Evolutionary conservation across 2,888 invertebrate species (phyloP), one percentile per base, ranked within the genome.

Genomic region (Pollenia labialis): DNA sequence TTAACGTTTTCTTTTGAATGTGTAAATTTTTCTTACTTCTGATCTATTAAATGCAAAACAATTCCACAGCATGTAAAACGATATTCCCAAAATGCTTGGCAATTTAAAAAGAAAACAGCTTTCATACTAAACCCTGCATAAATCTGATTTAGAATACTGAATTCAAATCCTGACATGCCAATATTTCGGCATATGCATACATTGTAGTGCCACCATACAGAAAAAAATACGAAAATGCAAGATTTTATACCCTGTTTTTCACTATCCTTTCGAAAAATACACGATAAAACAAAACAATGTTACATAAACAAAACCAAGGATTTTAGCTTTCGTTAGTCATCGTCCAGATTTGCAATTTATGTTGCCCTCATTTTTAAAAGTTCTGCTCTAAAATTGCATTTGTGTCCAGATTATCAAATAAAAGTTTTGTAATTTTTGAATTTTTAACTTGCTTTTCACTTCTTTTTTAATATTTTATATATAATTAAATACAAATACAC

Each of bases 131-230:
- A 48, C 0, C 12, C 16, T n/a, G 10, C 11, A 32, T 12, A n/a
- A 18, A 48, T 46, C 58, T 60, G 48, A 74, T 50, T 50, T 60
- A 60, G 40, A 60, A 60, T 40, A 16, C 48, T 16, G 16, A 10
- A 18, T 8, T 9, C 60, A 32, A 11, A 62, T 50, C 40, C 18
- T 16, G 62, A 60, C 50, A 42, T 42, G 75, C 62, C 14, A 18
- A 48, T 40, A 60, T 23, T 58, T 54, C 56, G 14, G 23, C 42
- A 58, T 56, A 48, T 48, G 72, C 46, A 72, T 62, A 62, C 18
- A 62, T 48, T 62, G 42, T 9, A 16, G 40, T 42, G 60, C 18
- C 42, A 40, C 18, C 40, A 50, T 50, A 6, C 2, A 54, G 50
- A 54, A 56, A 50, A n/a, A 32, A 32, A 32, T 32, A 4, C 1